Evolutionary conservation across 2,888 invertebrate species (phyloP), one percentile per base, ranked within the genome.

Genomic region (Laspeyria flexula): DNA sequence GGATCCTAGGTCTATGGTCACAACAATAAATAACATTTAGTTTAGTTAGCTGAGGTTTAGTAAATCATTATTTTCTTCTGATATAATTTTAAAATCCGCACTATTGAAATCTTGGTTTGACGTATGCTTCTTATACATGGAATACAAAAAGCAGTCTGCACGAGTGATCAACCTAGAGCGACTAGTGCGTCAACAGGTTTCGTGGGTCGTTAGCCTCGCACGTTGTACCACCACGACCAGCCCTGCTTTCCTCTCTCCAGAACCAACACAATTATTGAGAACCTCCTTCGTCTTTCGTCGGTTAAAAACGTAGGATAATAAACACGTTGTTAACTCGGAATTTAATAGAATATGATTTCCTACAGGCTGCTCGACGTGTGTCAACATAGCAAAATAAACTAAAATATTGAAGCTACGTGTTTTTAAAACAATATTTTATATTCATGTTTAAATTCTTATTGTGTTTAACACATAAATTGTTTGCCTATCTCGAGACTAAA

Each of bases 161-260:
- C 55, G 33, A 56, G 41, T 51, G 59, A 61, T 57, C 65, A 55
- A 41, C 60, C 60, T 65, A 70, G 65, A 63, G 56, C 60, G 42
- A 59, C 55, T 55, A 44, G 63, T 60, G 38, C 42, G 57, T 65
- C 60, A 75, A 80, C 81, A 65, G 77, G 79, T 79, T 79, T 60
- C 54, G 59, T 54, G 67, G 77, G 77, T 79, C 81, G 63, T 72
- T 75, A 58, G 65, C 79, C 81, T 55, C 66, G 52, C 43, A 53
- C 48, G 58, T 58, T 48, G 63, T 65, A 45, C 44, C 55, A 7
- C 21, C 40, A 41, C 55, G 53, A 34, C 44, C 55, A 55, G 38
- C 38, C 31, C 48, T 52, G 31, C 41, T 27, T 41, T 12, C 25
- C 25, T 7, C 7, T 25, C 5, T 3, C 3, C 25, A 25, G 7